These are phyloP conservation scores for Drosophila nasuta DNA, from an alignment of 1,140 invertebrate genomes.

Conservation along the genomic window DNA sequence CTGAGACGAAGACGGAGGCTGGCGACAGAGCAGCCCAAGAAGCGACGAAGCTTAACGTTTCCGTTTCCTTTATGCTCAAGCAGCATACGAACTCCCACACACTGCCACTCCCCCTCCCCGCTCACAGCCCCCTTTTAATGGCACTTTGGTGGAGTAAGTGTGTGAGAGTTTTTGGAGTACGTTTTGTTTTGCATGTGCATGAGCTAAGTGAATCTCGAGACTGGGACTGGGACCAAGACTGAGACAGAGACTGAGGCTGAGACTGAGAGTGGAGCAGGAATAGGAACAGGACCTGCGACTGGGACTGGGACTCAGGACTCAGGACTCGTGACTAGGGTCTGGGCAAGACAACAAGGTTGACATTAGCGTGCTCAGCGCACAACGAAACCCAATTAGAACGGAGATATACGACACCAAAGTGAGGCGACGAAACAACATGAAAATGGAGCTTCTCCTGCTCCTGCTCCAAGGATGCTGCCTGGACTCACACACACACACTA, in stretches of 20 bases:
- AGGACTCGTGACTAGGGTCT: slow-evolving; percentile 2
- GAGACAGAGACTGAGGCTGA: background rate
- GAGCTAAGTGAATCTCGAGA: slow-evolving; percentile 77
- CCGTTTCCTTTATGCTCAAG: slow-evolving; percentile 76
- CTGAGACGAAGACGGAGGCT: slow-evolving; percentile 26
- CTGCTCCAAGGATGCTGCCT: slow-evolving; percentile 15
- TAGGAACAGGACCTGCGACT: slow-evolving; percentile 9
- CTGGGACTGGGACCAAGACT: slow-evolving; percentile 13
- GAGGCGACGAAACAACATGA: slow-evolving; percentile 82
- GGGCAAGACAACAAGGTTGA: slow-evolving; percentile 68
- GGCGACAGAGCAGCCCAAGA: slow-evolving; percentile 67
- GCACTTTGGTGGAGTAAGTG: slow-evolving; percentile 40
- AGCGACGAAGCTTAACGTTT: slow-evolving; percentile 82
- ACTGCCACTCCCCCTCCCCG: slow-evolving; percentile 9
- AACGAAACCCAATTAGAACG: slow-evolving; percentile 81
- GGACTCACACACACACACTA: background rate
- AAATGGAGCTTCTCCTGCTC: slow-evolving; percentile 59
- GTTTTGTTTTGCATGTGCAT: slow-evolving; percentile 76
- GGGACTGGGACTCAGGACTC: slow-evolving; percentile 13
- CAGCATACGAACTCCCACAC: slow-evolving; percentile 56
- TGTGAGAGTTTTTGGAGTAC: slow-evolving; percentile 42
- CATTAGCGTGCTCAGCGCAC: slow-evolving; percentile 76
- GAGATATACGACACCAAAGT: slow-evolving; percentile 80
- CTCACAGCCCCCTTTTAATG: slow-evolving; percentile 71
- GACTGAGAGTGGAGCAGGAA: slow-evolving; percentile 7